Evolutionary conservation across 2,797 vertebrate genomes (phyloP), one percentile per base, ranked within the genome.

Genomic region (Gadopsis marmoratus): DNA sequence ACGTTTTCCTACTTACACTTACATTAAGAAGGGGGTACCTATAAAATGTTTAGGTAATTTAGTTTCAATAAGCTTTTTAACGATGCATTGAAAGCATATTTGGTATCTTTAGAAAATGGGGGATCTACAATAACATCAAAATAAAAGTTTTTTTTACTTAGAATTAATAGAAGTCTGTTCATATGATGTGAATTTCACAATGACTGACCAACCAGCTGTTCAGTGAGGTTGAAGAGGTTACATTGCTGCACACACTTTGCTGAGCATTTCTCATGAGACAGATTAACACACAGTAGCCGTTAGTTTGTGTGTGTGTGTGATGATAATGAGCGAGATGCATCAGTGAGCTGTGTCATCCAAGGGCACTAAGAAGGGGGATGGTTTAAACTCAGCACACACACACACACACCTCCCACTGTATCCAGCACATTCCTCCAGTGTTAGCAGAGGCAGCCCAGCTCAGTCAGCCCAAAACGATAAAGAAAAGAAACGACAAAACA

Each of bases 251-350:
- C 51, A 59, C 43, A 45, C 37, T 33, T 55, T 76, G 58, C 69
- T 59, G 90, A 88, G 91, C 92, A 93, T 96, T 97, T 97, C 94
- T 96, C 95, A 95, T 95, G 96, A 90, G 94, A 95, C 95, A 93
- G 94, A 95, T 94, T 91, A 94, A 95, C 91, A 95, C 92, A 94
- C 45, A 64, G 78, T 63, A 60, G 60, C 76, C 37, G 19, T 76
- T 68, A 17, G 54, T 51, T 4, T 68, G 73, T 50, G 39, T 54
- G 23, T 61, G 94, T 92, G 95, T 95, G 94, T 59, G 94, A 96
- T 97, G 96, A 94, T 97, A 97, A 98, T 97, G 96, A 97, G 96
- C 83, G 92, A 91, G 94, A 95, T 92, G 96, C 95, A 97, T 96
- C 97, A 97, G 94, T 97, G 96, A 95, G 93, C 95, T 83, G 95